Conservation (phyloP, 2,113 vertebrate genomes). For the Aldabrachelys gigantea region DNA sequence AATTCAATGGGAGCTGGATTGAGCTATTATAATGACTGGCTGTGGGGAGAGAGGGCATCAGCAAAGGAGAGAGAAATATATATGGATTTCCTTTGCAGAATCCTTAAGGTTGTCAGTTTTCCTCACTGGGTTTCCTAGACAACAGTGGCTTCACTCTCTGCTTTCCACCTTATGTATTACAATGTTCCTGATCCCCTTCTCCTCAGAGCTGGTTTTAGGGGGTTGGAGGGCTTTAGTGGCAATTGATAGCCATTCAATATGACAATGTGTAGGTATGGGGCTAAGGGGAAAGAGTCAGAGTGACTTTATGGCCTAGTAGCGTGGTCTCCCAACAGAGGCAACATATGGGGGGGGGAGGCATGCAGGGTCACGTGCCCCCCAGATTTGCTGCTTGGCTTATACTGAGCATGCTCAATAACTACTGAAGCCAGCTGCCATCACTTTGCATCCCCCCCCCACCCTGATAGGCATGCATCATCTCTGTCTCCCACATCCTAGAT, state of each 20-base stretch:
- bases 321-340: not conserved
- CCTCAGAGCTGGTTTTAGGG: not conserved
- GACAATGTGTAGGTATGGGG: not conserved
- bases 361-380: no score
- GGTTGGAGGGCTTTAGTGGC: not conserved
- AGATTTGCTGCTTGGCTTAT: no score
- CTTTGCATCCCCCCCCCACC: no score
- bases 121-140: constrained; percentile 67
- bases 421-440: no score
- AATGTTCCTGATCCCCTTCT: not conserved
- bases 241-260: not conserved
- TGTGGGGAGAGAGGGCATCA: not conserved
- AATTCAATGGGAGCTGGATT: not conserved
- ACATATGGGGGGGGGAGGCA: no score
- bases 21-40: not conserved
- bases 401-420: no score
- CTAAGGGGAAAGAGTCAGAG: not conserved
- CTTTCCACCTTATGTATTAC: constrained; percentile 21
- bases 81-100: constrained; percentile 4
- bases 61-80: not conserved
- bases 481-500: not conserved
- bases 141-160: constrained; percentile 45
- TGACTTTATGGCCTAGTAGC: not conserved
- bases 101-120: constrained; percentile 55
- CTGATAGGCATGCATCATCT: no score